Percentiles rank a stretch among this genome's conserved stretches.
Conservation (phyloP, 2,113 vertebrate genomes). For the Illadopsis cleaveri region DNA sequence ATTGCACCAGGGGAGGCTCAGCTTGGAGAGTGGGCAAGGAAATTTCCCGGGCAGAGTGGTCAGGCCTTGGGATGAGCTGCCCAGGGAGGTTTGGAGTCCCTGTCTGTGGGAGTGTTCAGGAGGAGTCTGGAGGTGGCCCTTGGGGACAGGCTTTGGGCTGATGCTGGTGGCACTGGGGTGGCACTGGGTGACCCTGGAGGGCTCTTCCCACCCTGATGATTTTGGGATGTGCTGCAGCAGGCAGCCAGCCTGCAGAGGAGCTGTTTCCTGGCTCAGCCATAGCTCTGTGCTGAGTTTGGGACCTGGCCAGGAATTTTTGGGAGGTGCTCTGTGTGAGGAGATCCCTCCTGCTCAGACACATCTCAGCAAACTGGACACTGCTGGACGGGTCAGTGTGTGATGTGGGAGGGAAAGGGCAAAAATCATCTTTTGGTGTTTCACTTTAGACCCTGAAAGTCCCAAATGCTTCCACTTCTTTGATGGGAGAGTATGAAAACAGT, state of each 20-base stretch:
- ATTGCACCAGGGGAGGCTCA: background rate
- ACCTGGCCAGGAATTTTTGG: background rate
- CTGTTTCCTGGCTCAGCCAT: rapidly evolving
- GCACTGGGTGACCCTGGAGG: rapidly evolving
- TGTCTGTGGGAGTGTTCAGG: background rate
- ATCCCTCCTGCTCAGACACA: no score
- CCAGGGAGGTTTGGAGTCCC: background rate
- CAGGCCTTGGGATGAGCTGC: background rate
- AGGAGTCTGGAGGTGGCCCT: background rate
- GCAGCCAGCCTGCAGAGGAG: background rate
- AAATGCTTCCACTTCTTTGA: background rate
- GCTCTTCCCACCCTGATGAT: rapidly evolving
- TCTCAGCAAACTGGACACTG: background rate
- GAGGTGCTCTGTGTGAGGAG: background rate
- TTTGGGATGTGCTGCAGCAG: background rate
- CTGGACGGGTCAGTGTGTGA: background rate
- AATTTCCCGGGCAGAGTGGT: background rate
- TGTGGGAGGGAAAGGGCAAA: background rate
- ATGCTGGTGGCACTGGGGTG: rapidly evolving
- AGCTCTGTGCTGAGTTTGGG: no score
- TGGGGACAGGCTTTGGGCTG: background rate
- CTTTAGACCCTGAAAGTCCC: background rate
- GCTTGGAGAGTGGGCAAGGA: background rate
- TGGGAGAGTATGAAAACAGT: background rate
- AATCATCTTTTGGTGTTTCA: background rate